Percentiles rank a stretch among this genome's conserved stretches.
Evolutionary conservation across 2,888 invertebrate genomes (phyloP).

Genomic region (Cheilosia scutellata): DNA sequence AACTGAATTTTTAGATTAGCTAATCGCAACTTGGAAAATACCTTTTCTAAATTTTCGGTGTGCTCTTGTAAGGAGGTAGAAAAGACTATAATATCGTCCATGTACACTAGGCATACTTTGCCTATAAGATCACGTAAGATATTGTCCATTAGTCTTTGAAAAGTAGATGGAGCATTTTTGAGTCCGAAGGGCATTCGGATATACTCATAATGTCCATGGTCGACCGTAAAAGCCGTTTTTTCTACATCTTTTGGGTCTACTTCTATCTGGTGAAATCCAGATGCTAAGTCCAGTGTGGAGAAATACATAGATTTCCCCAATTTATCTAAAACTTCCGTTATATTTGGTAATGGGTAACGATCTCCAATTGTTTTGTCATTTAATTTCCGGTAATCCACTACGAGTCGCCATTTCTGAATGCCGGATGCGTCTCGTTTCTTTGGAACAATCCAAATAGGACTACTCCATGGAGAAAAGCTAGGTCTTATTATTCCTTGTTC

Average conservation of each 20-base stretch:
- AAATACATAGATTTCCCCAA: constrained; percentile 24
- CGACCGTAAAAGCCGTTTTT: constrained; percentile 35
- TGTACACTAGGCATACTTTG: constrained; percentile 1
- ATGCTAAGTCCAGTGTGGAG: constrained; percentile 23
- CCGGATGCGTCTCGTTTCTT: no score
- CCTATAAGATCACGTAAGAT: neutral
- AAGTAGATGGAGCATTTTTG: constrained; percentile 24
- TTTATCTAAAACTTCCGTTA: constrained; percentile 27
- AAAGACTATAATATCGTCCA: constrained; percentile 10
- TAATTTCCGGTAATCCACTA: no score
- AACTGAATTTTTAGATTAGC: constrained; percentile 17
- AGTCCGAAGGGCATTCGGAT: constrained; percentile 24
- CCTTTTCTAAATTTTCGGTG: constrained; percentile 1
- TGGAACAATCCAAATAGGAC: no score
- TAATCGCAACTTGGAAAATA: neutral
- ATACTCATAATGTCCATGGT: constrained; percentile 23
- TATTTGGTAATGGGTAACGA: constrained; percentile 36
- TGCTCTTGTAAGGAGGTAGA: constrained; percentile 6
- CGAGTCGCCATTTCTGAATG: no score
- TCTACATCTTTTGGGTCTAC: constrained; percentile 14
- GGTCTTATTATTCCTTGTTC: no score
- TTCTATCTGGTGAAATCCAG: constrained; percentile 60
- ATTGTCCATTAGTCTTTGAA: constrained; percentile 19
- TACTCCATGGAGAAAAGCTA: no score
- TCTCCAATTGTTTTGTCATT: no score